Conservation (phyloP, 2,888 invertebrate species). For the Spisula subtruncata region DNA sequence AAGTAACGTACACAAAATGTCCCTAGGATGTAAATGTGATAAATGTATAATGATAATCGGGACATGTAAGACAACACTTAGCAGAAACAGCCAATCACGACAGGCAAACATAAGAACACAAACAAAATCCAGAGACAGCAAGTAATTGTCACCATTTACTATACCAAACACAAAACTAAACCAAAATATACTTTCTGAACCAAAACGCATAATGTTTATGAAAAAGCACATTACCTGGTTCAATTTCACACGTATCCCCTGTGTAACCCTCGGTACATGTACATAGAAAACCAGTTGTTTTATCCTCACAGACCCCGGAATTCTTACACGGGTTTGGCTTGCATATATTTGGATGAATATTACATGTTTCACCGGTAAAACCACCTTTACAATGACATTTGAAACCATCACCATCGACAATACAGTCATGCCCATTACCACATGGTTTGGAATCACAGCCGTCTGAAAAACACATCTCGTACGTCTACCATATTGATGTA, state of each 20-base stretch:
- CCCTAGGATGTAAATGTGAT: no score
- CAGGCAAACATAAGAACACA: no score
- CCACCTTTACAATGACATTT: slow-evolving; percentile 3
- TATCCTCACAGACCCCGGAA: neutral
- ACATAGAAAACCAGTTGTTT: neutral
- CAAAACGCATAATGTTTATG: no score
- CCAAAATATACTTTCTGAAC: no score
- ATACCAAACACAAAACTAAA: no score
- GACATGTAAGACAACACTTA: no score
- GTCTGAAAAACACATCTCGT: neutral
- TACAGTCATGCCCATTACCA: neutral
- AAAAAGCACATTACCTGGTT: neutral
- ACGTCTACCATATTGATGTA: no score
- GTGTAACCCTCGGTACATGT: slow-evolving; percentile 4
- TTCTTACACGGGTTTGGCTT: slow-evolving; percentile 5
- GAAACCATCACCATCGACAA: neutral
- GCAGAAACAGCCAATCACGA: no score
- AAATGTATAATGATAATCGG: no score
- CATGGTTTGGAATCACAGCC: neutral
- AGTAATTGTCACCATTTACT: no score
- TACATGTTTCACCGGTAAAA: neutral
- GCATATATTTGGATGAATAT: neutral
- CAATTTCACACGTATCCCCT: slow-evolving; percentile 13
- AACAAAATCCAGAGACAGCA: no score
- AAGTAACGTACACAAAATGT: no score